Percentiles rank a stretch among this genome's conserved stretches.
phyloP scores from a whole-genome alignment of 2,797 vertebrate species.

The Acestrorhynchus altus region DNA sequence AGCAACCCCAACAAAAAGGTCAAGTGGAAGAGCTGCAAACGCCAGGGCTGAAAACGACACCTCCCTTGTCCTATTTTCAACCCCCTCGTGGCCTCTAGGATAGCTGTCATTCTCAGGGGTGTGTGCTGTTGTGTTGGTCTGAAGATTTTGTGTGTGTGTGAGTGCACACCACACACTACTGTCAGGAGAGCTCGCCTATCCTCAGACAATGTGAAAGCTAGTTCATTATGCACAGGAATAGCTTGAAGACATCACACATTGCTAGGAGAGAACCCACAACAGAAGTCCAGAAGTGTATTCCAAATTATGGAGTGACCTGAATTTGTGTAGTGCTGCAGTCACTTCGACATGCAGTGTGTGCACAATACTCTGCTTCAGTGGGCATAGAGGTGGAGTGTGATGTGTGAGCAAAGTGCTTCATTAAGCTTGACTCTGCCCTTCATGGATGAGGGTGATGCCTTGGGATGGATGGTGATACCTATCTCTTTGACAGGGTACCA shows the following conservation, averaged over 20 bases:
- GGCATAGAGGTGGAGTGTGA: background rate
- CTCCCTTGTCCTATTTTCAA: conserved; percentile 81
- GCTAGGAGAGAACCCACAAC: background rate
- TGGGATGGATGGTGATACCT: no score
- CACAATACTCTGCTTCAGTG: background rate
- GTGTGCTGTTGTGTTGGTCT: conserved; percentile 34
- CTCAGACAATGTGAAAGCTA: background rate
- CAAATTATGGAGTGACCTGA: background rate
- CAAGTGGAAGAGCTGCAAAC: conserved; percentile 71
- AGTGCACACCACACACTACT: background rate
- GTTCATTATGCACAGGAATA: background rate
- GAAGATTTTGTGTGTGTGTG: no score
- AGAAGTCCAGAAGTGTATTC: background rate
- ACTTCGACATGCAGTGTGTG: background rate
- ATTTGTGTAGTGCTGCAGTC: background rate
- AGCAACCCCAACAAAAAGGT: conserved; percentile 72
- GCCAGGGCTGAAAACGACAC: conserved; percentile 76
- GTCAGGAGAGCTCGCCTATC: background rate
- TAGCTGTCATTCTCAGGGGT: conserved; percentile 65
- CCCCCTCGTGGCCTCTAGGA: conserved; percentile 63
- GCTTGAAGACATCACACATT: background rate
- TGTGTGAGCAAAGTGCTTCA: background rate
- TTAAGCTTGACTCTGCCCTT: no score
- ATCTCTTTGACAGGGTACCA: no score
- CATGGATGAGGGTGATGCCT: no score